These are phyloP conservation scores for Willowsia nigromaculata DNA, from an alignment of 2,888 invertebrate genomes.

Conservation along the genomic window DNA sequence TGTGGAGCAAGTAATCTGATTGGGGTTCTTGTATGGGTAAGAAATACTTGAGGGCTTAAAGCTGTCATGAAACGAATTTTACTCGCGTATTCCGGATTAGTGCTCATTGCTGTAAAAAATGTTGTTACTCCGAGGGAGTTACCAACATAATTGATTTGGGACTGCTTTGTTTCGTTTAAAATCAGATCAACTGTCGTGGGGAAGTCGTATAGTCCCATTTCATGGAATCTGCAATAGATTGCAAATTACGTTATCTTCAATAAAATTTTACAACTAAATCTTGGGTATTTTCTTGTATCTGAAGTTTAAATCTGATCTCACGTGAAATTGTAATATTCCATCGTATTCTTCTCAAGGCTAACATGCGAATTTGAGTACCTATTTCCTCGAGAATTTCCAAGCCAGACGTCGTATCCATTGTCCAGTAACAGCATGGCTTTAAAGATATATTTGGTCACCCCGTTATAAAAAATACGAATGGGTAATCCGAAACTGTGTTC, in stretches of 20 bases:
- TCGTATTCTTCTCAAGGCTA: slow-evolving; percentile 28
- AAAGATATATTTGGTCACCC: background rate
- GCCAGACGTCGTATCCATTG: slow-evolving; percentile 60
- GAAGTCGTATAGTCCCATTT: slow-evolving; percentile 62
- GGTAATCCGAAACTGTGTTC: too few relatives aligned
- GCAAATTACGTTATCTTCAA: too few relatives aligned
- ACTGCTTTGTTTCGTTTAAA: slow-evolving; percentile 42
- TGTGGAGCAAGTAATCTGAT: slow-evolving; percentile 56
- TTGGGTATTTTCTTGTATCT: too few relatives aligned
- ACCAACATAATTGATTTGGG: slow-evolving; percentile 58
- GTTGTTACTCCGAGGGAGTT: slow-evolving; percentile 60
- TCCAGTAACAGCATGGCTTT: slow-evolving; percentile 52
- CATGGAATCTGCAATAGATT: slow-evolving; percentile 69
- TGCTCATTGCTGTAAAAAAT: slow-evolving; percentile 61
- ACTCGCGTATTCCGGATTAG: slow-evolving; percentile 44
- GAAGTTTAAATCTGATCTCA: too few relatives aligned
- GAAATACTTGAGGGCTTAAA: slow-evolving; percentile 58
- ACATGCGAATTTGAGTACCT: slow-evolving; percentile 63
- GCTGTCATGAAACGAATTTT: slow-evolving; percentile 63
- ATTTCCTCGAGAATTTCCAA: slow-evolving; percentile 64
- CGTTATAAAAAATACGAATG: background rate
- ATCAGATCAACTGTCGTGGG: slow-evolving; percentile 58
- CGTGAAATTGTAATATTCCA: slow-evolving; percentile 69
- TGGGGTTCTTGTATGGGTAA: slow-evolving; percentile 56
- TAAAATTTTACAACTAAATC: too few relatives aligned